A percentile compares a stretch with the other conserved stretches of the same genome.
phyloP scores from a whole-genome alignment of 2,113 vertebrate species.

The Abramis brama region DNA sequence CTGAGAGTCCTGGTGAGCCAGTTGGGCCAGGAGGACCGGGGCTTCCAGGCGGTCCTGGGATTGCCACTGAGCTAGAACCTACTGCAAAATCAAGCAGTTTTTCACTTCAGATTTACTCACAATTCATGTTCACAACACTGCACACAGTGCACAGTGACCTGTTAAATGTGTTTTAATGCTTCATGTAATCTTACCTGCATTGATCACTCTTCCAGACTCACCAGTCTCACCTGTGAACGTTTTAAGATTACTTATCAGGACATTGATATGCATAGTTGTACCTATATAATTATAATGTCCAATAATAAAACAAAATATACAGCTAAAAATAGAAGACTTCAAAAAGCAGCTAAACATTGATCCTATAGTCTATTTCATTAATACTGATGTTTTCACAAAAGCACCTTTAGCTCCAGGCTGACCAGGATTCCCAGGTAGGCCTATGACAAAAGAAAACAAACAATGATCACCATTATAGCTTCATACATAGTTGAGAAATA shows the following conservation, averaged over 20 bases:
- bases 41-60: constrained; percentile 89
- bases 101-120: not conserved
- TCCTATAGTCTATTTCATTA: not conserved
- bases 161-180: constrained; percentile 10
- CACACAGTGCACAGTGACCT: not conserved
- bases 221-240: constrained; percentile 81
- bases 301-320: not conserved
- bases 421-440: constrained; percentile 86
- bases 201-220: constrained; percentile 82
- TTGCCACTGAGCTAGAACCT: constrained; percentile 77
- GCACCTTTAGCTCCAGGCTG: constrained; percentile 85
- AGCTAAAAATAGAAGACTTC: not conserved
- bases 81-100: constrained; percentile 72
- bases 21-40: constrained; percentile 84
- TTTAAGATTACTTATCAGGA: not conserved
- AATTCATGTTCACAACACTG: not conserved
- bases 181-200: constrained; percentile 77
- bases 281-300: not conserved
- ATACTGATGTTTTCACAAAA: not conserved
- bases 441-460: constrained; percentile 67
- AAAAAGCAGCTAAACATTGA: not conserved
- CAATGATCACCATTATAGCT: not conserved
- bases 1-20: constrained; percentile 89
- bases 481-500: not conserved
- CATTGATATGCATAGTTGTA: not conserved